Evolutionary conservation across 1,140 invertebrate species (phyloP).

Genomic region (Idris sp.): DNA sequence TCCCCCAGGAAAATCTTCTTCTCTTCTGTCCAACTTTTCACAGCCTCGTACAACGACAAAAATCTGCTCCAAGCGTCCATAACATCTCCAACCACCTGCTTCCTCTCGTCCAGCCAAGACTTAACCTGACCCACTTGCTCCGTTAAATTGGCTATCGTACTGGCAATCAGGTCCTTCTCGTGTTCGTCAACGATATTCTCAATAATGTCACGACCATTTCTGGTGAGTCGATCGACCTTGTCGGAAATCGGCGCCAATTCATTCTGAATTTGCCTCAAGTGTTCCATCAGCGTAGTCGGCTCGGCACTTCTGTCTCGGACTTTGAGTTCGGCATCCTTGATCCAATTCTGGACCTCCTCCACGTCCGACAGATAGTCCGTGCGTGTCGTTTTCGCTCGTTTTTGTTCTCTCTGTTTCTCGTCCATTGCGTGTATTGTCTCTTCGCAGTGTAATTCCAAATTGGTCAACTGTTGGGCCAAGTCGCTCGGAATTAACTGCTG

Average conservation of each 20-base stretch:
- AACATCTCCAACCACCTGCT: constrained; percentile 89
- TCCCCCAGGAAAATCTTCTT: constrained; percentile 88
- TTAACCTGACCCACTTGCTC: constrained; percentile 88
- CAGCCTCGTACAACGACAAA: constrained; percentile 87
- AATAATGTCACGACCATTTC: constrained; percentile 86
- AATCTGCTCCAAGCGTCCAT: constrained; percentile 93
- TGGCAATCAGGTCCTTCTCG: constrained; percentile 87
- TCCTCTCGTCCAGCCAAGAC: constrained; percentile 88
- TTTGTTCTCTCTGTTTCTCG: constrained; percentile 90
- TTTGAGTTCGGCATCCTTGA: constrained; percentile 88
- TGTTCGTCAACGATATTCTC: constrained; percentile 87
- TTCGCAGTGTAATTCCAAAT: constrained; percentile 88
- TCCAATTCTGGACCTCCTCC: constrained; percentile 89
- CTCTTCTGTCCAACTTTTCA: constrained; percentile 90
- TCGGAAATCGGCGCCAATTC: constrained; percentile 86
- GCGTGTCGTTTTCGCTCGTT: constrained; percentile 88
- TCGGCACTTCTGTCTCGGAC: constrained; percentile 89
- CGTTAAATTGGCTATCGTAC: constrained; percentile 85
- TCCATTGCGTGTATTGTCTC: constrained; percentile 87
- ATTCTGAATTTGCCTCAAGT: constrained; percentile 85
- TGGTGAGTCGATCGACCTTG: constrained; percentile 86
- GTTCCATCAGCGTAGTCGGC: constrained; percentile 86
- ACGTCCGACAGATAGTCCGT: constrained; percentile 88
- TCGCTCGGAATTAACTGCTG: constrained; percentile 86
- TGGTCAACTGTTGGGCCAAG: constrained; percentile 85